These are phyloP conservation scores for Trichoplusia ni DNA, from an alignment of 1,140 invertebrate species.

Conservation along the genomic window DNA sequence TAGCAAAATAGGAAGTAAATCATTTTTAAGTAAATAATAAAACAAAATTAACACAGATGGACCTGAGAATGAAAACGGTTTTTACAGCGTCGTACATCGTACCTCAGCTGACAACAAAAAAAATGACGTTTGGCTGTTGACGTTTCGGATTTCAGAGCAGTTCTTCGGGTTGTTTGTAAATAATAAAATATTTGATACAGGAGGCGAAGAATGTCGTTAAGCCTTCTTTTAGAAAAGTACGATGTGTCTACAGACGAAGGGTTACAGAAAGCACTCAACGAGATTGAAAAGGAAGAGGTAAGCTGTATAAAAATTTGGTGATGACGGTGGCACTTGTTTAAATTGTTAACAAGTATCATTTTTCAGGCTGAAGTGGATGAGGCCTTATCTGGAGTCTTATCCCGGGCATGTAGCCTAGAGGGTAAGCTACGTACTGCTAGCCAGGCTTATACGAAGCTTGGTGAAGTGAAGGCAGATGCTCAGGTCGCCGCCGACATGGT, in stretches of 20 bases:
- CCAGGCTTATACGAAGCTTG: slow-evolving; percentile 72
- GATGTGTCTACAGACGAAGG: slow-evolving; percentile 75
- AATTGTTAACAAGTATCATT: not conserved
- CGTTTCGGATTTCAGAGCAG: not conserved
- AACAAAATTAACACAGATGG: too few relatives aligned
- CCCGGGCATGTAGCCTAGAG: slow-evolving; percentile 64
- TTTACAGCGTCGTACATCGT: too few relatives aligned
- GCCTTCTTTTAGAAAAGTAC: slow-evolving; percentile 70
- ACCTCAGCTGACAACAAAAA: not conserved
- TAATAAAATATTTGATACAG: not conserved
- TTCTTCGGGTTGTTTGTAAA: slow-evolving; percentile 5
- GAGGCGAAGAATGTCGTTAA: slow-evolving; percentile 60
- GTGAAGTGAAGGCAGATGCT: slow-evolving; percentile 71
- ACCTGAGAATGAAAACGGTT: too few relatives aligned
- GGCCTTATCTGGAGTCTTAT: slow-evolving; percentile 59
- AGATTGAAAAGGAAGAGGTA: slow-evolving; percentile 77
- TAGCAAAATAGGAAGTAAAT: too few relatives aligned
- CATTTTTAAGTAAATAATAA: too few relatives aligned
- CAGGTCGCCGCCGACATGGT: slow-evolving; percentile 88
- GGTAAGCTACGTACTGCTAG: slow-evolving; percentile 70
- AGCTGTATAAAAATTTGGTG: slow-evolving; percentile 28
- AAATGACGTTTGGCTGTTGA: slow-evolving; percentile 16
- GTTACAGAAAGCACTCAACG: slow-evolving; percentile 66
- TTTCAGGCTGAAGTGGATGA: slow-evolving; percentile 69
- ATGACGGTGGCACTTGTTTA: slow-evolving; percentile 24